Evolutionary conservation across 2,113 vertebrate species (phyloP), one percentile per base, ranked within the genome.

Genomic region (Leucosticte australis): DNA sequence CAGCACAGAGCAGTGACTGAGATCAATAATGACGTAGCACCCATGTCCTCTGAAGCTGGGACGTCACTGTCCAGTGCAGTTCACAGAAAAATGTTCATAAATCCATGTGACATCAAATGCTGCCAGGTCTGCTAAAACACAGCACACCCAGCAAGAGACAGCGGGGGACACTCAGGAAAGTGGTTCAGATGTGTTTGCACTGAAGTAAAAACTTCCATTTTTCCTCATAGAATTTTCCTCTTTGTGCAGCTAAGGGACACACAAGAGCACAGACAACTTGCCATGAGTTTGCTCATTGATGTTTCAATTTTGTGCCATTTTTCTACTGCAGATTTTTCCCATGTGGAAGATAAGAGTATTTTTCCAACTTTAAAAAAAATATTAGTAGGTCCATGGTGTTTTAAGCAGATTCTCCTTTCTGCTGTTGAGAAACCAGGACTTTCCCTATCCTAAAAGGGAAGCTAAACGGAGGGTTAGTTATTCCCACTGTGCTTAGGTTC

Each of bases 311-410:
- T 3, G 0, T 69, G 53, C 57, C 53, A 1, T 35, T 82, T 35
- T 82, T 62, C 44, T 52, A 30, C 41, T 42, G n/a, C 37, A 79
- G 26, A 49, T 62, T 64, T 46, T 75, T 79, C 26, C 37, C 23
- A 21, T 2, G 5, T 0, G 0, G 28, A 80, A 90, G 23, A 18
- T 33, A 11, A 19, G 3, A 11, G 2, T 30, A 35, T 70, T 69
- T 89, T 63, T 23, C 33, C 57, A 82, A 52, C 10, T 64, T 89
- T 28, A 16, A 28, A 59, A 55, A 67, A 77, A 77, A 63, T 30
- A 65, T 15, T 64, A 35, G 37, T 14, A 73, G 49, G 15, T 24
- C n/a, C 18, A 2, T 35, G 14, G 26, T 65, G 65, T 83, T 88
- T 93, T 50, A 15, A 86, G 21, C 7, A 77, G 39, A 47, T 52